Base-by-base conservation (phyloP, 92 coral and sea anemone genomes). In the Epizoanthus rinbou region DNA sequence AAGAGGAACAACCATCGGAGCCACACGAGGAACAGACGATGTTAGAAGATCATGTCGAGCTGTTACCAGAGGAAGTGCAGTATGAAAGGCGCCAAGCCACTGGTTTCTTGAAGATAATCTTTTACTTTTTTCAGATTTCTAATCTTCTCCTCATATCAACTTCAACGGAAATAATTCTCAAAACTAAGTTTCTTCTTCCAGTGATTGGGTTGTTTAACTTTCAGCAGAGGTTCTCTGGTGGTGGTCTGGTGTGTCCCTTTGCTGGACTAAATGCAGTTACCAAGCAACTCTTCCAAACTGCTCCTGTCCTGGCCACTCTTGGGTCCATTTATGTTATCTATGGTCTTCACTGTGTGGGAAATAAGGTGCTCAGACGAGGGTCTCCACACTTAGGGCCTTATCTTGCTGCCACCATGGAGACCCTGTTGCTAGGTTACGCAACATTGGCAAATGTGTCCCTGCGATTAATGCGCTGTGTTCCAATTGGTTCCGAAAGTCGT, bases 371-470 rank as follows among this genome's bases (percentile, higher is more conserved):
- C 18, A 82, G 82, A 35, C 82, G 82, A 47, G 85, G 87, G 8
- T 83, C 79, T 25, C 94, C 97, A 62, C 10, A 66, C 19, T 45
- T 64, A 3, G 91, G 87, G 35, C 95, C 89, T 7, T 95, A 95
- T 66, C 84, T 86, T 19, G 91, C 68, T 59, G 98, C 97, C 13
- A 85, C 86, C 58, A 60, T 95, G 62, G 84, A 89, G 75, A 93
- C 95, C 9, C 69, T 95, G 87, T 89, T 95, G 89, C 95, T 95
- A 66, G 95, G 98, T 43, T 95, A 91, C 89, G 87, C 95, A 13
- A 84, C 81, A 6, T 28, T 89, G 54, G 95, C 97, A 9, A 85
- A 63, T 73, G 82, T 93, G 33, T 74, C 93, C 21, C 68, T 95
- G 18, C 74, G 63, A 85, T 94, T 95, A 17, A 64, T 94, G 76